Base-by-base conservation (phyloP, 2,888 invertebrate species). In the Nasonovia ribisnigri region DNA sequence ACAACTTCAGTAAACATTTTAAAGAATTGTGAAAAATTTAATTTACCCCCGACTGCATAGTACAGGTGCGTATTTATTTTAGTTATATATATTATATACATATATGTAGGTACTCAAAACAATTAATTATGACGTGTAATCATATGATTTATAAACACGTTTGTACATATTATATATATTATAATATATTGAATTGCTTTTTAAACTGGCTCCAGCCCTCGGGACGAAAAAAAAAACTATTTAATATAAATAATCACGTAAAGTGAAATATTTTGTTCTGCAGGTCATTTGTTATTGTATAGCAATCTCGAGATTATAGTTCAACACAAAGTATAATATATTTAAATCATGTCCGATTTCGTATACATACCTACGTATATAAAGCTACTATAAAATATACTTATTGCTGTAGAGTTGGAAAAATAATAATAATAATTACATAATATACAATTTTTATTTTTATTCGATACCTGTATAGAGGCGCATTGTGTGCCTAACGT, bases 71-170 rank as follows among this genome's bases (percentile, higher is more conserved):
- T 54, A 43, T 60, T 77, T 88, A 88, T 88, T 36, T 51, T 46
- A 88, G 48, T 51, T 46, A 8, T 67, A 29, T 54, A 54, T 26
- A 46, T 0, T 24, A 26, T 46, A 26, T 48, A 20, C 13, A 48
- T n/a, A 54, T 54, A 54, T 3, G 54, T 54, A 42, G 10, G 29
- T 29, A 88, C 11, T 77, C 60, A 29, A 90, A 67, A 90, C 67
- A 48, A 90, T 90, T 77, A 90, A 90, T 90, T 77, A 84, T 51
- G 90, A 84, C 77, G 48, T 90, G 77, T 84, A 84, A 90, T 84
- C 90, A 90, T 84, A 84, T 90, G 90, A 90, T 90, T 90, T 90
- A 90, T 90, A 90, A 90, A 84, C 90, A 51, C 20, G 90, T 90
- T 90, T 90, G 13, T 77, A 26, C 24, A 24, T 48, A 46, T 46